Evolutionary conservation across 2,797 vertebrate species (phyloP).

Genomic region (Hemibagrus guttatus): DNA sequence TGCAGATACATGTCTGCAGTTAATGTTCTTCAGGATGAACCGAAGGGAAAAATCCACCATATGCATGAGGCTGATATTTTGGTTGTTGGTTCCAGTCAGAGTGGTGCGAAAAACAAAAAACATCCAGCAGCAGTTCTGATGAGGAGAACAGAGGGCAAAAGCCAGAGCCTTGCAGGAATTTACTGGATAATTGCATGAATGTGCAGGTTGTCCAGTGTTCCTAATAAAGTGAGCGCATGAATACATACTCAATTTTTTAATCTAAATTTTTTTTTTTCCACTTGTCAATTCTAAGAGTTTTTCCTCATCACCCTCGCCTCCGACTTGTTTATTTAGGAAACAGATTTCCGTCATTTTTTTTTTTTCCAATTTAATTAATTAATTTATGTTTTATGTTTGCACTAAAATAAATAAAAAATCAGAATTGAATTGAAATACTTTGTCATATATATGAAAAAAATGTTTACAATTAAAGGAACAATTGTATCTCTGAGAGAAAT

Average conservation of each 20-base stretch:
- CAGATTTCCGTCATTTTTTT: too few relatives aligned
- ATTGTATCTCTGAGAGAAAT: too few relatives aligned
- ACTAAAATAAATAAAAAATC: neutral
- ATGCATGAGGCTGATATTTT: too few relatives aligned
- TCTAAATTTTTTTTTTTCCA: neutral
- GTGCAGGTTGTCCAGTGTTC: neutral
- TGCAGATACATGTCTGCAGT: neutral
- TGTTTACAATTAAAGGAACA: too few relatives aligned
- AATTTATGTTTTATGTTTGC: neutral
- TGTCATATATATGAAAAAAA: too few relatives aligned
- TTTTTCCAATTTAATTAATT: too few relatives aligned
- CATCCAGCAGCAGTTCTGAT: neutral
- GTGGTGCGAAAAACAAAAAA: neutral
- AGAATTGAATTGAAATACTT: neutral
- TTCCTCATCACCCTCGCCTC: neutral
- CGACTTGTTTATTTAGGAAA: neutral
- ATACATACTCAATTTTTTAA: too few relatives aligned
- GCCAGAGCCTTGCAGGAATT: neutral
- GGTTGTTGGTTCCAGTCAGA: neutral
- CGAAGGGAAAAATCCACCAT: too few relatives aligned
- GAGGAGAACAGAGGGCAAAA: neutral
- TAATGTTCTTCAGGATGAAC: too few relatives aligned
- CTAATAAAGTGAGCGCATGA: neutral
- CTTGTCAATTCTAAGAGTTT: neutral
- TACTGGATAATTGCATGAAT: neutral